A percentile compares a stretch with the other conserved stretches of the same genome.
These are phyloP conservation scores for Zootermopsis nevadensis DNA, from an alignment of 2,888 invertebrate genomes.

Conservation along the genomic window DNA sequence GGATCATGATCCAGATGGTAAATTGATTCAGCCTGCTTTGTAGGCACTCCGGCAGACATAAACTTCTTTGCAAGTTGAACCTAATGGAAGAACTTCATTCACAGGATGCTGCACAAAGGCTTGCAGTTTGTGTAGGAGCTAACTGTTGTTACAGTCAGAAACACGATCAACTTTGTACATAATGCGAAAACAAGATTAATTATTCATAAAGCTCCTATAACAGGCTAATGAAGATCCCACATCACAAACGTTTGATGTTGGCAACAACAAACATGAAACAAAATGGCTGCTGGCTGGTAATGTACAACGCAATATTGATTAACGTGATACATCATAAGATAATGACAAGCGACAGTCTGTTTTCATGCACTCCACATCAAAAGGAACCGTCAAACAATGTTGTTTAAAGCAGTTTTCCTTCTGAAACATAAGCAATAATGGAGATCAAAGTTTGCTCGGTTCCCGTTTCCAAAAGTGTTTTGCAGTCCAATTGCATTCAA, in stretches of 20 bases:
- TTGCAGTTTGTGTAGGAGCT: slow-evolving; percentile 3
- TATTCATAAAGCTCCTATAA: slow-evolving; percentile 30
- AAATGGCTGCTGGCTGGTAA: slow-evolving; percentile 44
- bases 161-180: slow-evolving; percentile 32
- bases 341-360: slow-evolving; percentile 30
- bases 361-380: slow-evolving; percentile 25
- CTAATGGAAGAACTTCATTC: slow-evolving; percentile 20
- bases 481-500: no score
- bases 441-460: background rate
- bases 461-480: background rate
- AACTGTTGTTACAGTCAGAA: slow-evolving; percentile 9
- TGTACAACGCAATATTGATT: slow-evolving; percentile 44
- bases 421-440: background rate
- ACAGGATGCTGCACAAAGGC: slow-evolving; percentile 2
- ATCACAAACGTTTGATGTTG: slow-evolving; percentile 44
- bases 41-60: background rate
- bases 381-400: slow-evolving; percentile 19
- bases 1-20: background rate
- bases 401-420: slow-evolving; percentile 23
- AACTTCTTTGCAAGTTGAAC: background rate
- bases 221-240: slow-evolving; percentile 44
- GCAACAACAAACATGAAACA: slow-evolving; percentile 43
- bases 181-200: slow-evolving; percentile 37
- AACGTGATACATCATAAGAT: slow-evolving; percentile 45
- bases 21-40: background rate